Evolutionary conservation across 2,797 vertebrate species (phyloP), one percentile per base, ranked within the genome.

Genomic region (Pangasius sanitwongsei): DNA sequence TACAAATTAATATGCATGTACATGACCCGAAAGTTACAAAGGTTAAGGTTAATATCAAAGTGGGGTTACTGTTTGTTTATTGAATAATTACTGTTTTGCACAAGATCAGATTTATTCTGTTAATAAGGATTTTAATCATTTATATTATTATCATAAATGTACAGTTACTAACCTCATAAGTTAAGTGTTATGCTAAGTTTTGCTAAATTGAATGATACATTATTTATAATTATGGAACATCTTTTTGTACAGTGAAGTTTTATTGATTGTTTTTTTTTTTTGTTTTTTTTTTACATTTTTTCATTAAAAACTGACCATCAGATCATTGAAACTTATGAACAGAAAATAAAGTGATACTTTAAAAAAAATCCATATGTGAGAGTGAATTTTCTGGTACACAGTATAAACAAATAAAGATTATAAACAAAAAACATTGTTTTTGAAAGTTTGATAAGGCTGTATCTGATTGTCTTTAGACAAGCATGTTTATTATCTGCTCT

Each of bases 401-500:
- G 13, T 18, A 31, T 31, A 48, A 48, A 57, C 50, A 59, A 81
- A 59, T 59, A 37, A 80, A 34, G 2, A 48, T 48, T 18, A 31
- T 31, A 48, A 48, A 57, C 50, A 81, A 81, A 59, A 37, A 80
- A 20, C 6, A 18, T 31, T 80, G 48, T 80, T 31, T 55, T 57
- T 44, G 55, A 53, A 69, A 4, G 31, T 69, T 11, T 50, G 41
- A 28, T 23, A 53, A 55, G 20, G 6, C 25, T 72, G 23, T n/a
- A 69, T 34, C 37, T 18, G 23, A 55, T 44, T 67, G 23, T 55
- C 25, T 57, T 61, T 78, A 67, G 18, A 82, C 44, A 84, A 23
- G 6, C 34, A 83, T 77, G 59, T 28, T 86, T 67, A 34, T 78
- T 81, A 75, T 85, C 34, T 77, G 28, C 34, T 41, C 53, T 82